These are phyloP conservation scores for Gymnothorax reevesii DNA, from an alignment of 2,797 vertebrate species.

Conservation along the genomic window DNA sequence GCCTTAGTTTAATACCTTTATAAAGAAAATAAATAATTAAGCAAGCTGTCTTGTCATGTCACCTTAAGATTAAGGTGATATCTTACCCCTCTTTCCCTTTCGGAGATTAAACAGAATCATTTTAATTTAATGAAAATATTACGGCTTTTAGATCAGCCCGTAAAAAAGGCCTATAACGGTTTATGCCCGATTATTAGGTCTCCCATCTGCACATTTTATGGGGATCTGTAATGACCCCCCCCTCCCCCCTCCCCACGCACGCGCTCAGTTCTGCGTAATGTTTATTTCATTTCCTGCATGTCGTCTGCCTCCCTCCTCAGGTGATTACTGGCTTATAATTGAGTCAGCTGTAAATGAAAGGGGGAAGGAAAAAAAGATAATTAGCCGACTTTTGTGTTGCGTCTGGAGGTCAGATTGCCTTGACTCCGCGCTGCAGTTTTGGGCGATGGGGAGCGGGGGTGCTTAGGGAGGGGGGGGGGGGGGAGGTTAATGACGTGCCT, in stretches of 20 bases:
- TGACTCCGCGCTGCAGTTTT: conserved; percentile 48
- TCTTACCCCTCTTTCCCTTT: conserved; percentile 49
- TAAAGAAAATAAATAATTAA: not conserved
- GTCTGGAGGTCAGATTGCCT: conserved; percentile 74
- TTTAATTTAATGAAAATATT: conserved; percentile 48
- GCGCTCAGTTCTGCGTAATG: not conserved
- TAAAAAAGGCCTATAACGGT: conserved; percentile 56
- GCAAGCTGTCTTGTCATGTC: conserved; percentile 62
- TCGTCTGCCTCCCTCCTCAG: conserved; percentile 64
- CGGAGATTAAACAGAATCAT: conserved; percentile 55
- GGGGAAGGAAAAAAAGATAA: conserved; percentile 56
- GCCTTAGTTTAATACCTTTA: not conserved
- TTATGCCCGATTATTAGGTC: conserved; percentile 52
- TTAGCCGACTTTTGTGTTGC: conserved; percentile 69
- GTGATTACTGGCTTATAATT: conserved; percentile 74
- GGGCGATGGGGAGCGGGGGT: conserved; percentile 18
- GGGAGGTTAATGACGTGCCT: conserved; percentile 47
- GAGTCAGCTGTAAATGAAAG: conserved; percentile 63
- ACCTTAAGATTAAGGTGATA: conserved; percentile 57
- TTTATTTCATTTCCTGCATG: conserved; percentile 42
- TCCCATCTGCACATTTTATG: conserved; percentile 40
- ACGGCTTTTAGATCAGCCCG: conserved; percentile 35
- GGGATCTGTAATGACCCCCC: conserved; percentile 33
- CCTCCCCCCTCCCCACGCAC: conserved; percentile 23
- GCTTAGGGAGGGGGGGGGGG: conserved; percentile 11